Percentiles rank a stretch among this genome's conserved stretches.
phyloP scores from a whole-genome alignment of 2,888 invertebrate species.

The Fissipunctia ypsillon region DNA sequence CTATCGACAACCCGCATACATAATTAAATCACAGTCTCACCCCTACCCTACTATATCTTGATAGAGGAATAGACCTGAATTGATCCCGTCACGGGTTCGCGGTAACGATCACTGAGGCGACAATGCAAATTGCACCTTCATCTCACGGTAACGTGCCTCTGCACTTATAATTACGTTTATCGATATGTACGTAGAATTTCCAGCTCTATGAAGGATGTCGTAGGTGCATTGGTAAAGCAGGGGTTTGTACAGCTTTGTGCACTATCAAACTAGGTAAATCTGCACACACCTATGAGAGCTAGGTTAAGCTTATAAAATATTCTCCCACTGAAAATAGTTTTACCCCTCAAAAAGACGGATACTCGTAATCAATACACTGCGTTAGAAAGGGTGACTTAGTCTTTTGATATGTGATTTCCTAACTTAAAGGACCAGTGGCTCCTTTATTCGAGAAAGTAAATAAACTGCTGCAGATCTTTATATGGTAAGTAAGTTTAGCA shows the following conservation, averaged over 20 bases:
- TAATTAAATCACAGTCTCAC: constrained; percentile 43
- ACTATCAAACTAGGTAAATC: background rate
- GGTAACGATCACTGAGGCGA: constrained; percentile 75
- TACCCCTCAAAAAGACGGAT: too few relatives aligned
- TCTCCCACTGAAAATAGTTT: background rate
- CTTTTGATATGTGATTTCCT: too few relatives aligned
- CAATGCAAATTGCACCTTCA: constrained; percentile 81
- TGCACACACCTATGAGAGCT: background rate
- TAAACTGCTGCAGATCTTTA: too few relatives aligned
- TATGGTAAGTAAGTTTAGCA: too few relatives aligned
- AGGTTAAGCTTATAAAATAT: background rate
- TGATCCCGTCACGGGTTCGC: constrained; percentile 68
- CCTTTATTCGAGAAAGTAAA: too few relatives aligned
- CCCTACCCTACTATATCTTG: constrained; percentile 54
- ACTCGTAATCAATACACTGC: too few relatives aligned
- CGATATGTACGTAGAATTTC: background rate
- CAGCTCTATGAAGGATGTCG: background rate
- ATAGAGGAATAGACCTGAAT: constrained; percentile 75
- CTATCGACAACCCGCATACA: constrained; percentile 60
- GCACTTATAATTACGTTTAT: constrained; percentile 54
- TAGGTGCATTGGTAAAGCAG: background rate
- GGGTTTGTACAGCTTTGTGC: background rate
- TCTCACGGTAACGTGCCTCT: constrained; percentile 23
- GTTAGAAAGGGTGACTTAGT: too few relatives aligned
- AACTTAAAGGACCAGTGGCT: too few relatives aligned